phyloP scores from a whole-genome alignment of 2,113 vertebrate species.

The Progne subis region DNA sequence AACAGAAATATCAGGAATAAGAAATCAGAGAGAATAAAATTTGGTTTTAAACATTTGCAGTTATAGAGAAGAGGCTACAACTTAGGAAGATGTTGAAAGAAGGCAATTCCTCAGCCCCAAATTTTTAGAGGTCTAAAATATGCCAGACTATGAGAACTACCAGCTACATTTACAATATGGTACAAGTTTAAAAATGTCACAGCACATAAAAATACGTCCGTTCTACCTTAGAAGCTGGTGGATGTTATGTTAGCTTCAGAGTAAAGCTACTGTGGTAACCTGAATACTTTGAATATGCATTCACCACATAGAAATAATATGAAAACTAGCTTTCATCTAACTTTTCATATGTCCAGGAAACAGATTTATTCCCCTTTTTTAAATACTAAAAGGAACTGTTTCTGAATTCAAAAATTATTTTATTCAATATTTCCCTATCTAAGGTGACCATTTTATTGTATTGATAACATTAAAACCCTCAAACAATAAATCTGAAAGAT shows the following conservation, averaged over 20 bases:
- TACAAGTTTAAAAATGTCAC: constrained; percentile 68
- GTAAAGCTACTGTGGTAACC: constrained; percentile 16
- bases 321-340: constrained; percentile 57
- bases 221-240: constrained; percentile 11
- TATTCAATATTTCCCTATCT: constrained; percentile 30
- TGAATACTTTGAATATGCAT: constrained; percentile 51
- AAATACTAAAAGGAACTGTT: background rate
- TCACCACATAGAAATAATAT: constrained; percentile 43
- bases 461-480: background rate
- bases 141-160: constrained; percentile 47
- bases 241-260: constrained; percentile 52
- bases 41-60: constrained; percentile 28
- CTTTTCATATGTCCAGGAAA: constrained; percentile 48
- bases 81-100: constrained; percentile 48
- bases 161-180: constrained; percentile 55
- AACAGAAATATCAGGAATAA: constrained; percentile 7
- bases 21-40: background rate
- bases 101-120: constrained; percentile 10
- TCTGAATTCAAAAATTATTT: constrained; percentile 29
- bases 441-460: background rate
- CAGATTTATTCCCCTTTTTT: constrained; percentile 16
- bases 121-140: constrained; percentile 58
- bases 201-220: constrained; percentile 44
- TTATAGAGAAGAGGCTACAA: constrained; percentile 31
- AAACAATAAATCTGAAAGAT: background rate